A percentile compares a stretch with the other conserved stretches of the same genome.
phyloP scores from a whole-genome alignment of 2,113 vertebrate genomes.

The Tychaedon coryphoeus region DNA sequence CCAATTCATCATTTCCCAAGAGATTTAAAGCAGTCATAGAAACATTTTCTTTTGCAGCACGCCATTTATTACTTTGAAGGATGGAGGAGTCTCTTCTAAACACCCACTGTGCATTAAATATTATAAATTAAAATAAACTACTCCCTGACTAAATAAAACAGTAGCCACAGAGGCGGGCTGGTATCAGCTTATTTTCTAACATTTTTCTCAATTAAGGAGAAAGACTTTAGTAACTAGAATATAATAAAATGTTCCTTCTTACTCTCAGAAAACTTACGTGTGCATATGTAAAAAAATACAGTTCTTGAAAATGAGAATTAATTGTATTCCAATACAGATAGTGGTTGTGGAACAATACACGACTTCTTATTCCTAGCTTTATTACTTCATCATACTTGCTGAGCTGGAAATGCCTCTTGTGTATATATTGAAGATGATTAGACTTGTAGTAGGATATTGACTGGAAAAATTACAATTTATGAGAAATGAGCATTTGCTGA shows the following conservation, averaged over 20 bases:
- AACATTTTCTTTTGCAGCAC: slow-evolving; percentile 23
- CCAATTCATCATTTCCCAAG: slow-evolving; percentile 45
- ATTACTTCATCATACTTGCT: neutral
- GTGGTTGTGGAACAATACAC: neutral
- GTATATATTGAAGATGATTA: neutral
- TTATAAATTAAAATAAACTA: slow-evolving; percentile 64
- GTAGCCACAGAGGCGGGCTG: neutral
- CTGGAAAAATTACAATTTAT: slow-evolving; percentile 15
- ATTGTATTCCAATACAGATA: neutral
- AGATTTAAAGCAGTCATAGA: slow-evolving; percentile 59
- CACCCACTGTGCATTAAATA: slow-evolving; percentile 40
- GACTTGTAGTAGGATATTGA: neutral
- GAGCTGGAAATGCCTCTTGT: neutral
- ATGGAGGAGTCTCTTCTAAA: slow-evolving; percentile 10
- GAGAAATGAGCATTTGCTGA: neutral
- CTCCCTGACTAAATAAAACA: slow-evolving; percentile 3
- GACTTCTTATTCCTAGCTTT: neutral
- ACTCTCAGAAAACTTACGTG: neutral
- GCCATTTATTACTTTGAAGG: slow-evolving; percentile 37
- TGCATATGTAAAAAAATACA: neutral
- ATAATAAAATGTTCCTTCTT: neutral
- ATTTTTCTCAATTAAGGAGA: slow-evolving; percentile 45
- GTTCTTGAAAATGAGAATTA: slow-evolving; percentile 6
- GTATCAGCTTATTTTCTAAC: slow-evolving; percentile 30
- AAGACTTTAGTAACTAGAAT: neutral